These are phyloP conservation scores for Pionites leucogaster DNA, from an alignment of 2,113 vertebrate species.

Conservation along the genomic window DNA sequence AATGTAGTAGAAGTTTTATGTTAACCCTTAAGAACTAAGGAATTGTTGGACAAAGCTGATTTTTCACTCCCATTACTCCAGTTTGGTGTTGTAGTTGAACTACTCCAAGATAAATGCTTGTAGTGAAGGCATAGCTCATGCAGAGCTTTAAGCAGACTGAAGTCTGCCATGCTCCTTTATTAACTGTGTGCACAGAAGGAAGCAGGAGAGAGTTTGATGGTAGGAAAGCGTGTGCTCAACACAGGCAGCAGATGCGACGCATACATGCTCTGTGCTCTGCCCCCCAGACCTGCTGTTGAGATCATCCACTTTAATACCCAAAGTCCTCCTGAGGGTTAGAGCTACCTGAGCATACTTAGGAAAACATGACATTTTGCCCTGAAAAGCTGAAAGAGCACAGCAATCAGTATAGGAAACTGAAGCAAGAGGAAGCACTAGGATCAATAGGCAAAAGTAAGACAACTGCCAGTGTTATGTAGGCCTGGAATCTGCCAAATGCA, in stretches of 20 bases:
- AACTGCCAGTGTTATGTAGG: fast-evolving
- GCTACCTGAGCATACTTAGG: fast-evolving
- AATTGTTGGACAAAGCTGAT: neutral
- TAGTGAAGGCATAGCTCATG: neutral
- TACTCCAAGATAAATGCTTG: fast-evolving
- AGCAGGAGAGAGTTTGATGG: neutral
- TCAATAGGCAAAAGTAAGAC: neutral
- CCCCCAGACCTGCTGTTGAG: neutral
- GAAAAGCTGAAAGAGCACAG: neutral
- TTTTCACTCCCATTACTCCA: neutral
- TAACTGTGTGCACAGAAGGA: neutral
- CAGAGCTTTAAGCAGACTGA: fast-evolving
- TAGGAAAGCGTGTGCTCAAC: neutral
- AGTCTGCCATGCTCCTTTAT: fast-evolving
- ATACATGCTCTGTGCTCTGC: fast-evolving
- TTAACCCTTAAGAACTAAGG: neutral
- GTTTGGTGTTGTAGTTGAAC: neutral
- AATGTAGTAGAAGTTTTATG: neutral
- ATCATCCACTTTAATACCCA: too few species aligned
- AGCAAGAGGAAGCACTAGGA: neutral
- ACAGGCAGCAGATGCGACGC: neutral
- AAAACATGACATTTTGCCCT: neutral
- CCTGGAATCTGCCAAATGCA: neutral
- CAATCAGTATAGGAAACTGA: too few species aligned
- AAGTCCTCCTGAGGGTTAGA: neutral